phyloP scores from a whole-genome alignment of 2,797 vertebrate genomes.

The Aselliscus stoliczkanus region DNA sequence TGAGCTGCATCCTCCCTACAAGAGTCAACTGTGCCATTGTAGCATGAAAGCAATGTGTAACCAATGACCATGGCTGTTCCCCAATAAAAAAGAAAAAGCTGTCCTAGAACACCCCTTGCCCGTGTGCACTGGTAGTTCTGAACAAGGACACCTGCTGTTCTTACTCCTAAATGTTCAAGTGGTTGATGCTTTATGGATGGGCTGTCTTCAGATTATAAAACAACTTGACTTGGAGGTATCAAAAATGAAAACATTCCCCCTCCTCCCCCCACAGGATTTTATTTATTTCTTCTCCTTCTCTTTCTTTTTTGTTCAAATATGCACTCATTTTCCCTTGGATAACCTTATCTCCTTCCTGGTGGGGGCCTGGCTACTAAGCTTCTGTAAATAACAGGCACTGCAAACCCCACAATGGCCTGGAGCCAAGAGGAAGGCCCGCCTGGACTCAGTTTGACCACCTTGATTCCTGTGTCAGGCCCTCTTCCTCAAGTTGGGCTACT shows the following conservation, averaged over 20 bases:
- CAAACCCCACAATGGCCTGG: neutral
- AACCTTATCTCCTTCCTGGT: neutral
- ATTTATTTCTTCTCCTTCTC: neutral
- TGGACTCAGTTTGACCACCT: neutral
- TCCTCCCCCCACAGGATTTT: neutral
- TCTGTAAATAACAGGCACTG: neutral
- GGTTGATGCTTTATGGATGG: neutral
- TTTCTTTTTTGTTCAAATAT: neutral
- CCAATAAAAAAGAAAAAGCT: too few relatives aligned
- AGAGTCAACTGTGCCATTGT: too few relatives aligned
- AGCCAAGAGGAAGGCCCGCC: neutral
- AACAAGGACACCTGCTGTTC: neutral
- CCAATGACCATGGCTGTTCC: too few relatives aligned
- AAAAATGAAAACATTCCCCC: neutral
- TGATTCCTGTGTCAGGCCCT: neutral
- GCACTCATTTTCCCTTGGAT: neutral
- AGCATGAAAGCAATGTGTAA: too few relatives aligned
- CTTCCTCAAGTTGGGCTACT: neutral
- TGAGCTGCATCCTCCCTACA: too few relatives aligned
- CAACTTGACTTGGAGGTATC: neutral
- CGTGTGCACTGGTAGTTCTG: neutral
- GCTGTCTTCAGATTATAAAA: neutral
- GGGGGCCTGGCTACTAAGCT: neutral
- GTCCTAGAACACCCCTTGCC: fast-evolving
- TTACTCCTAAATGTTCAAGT: neutral